Percentiles rank a stretch among this genome's conserved stretches.
These are phyloP conservation scores for Nansenia antarctica DNA, from an alignment of 2,113 vertebrate species.

Conservation along the genomic window DNA sequence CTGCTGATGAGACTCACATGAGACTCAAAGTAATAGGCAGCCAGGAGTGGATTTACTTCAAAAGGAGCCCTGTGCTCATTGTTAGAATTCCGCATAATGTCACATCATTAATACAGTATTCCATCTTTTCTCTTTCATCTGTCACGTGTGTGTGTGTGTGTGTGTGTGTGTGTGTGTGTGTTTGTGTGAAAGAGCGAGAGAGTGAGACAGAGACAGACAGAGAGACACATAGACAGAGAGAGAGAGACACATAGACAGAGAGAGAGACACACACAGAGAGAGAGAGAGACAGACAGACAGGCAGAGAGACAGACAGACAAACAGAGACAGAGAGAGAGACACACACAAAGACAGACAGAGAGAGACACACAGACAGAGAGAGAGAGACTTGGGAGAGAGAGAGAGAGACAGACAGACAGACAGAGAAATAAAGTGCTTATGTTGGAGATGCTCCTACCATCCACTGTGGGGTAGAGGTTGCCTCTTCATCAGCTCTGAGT, in stretches of 20 bases:
- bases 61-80: not conserved
- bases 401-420: not conserved
- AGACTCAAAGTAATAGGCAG: not conserved
- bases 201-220: not conserved
- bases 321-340: not conserved
- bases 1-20: not conserved
- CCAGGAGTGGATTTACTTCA: not conserved
- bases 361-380: too few relatives aligned
- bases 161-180: not conserved
- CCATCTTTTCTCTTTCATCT: not conserved
- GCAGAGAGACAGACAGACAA: not conserved
- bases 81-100: not conserved
- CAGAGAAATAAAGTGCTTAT: too few relatives aligned
- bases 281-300: not conserved
- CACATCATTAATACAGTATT: not conserved
- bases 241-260: not conserved
- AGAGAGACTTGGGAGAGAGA: not conserved
- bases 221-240: not conserved
- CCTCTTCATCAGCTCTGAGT: too few relatives aligned
- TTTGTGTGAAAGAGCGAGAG: not conserved
- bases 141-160: not conserved
- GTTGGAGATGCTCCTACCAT: too few relatives aligned
- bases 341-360: too few relatives aligned
- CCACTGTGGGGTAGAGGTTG: too few relatives aligned
- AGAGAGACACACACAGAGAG: not conserved